phyloP scores from a whole-genome alignment of 1,140 invertebrate species.

The Luehdorfia chinensis region DNA sequence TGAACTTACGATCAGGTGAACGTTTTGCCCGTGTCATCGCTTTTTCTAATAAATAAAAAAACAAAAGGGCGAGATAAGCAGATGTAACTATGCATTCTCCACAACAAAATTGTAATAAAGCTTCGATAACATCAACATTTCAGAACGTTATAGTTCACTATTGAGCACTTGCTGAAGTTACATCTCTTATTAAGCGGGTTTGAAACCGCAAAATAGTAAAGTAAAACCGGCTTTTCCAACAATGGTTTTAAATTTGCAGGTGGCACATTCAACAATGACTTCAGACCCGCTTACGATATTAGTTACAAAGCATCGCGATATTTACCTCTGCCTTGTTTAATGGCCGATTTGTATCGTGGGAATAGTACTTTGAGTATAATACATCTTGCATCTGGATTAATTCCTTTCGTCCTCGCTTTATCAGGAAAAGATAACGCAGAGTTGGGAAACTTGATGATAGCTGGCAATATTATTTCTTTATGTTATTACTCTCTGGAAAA shows the following conservation, averaged over 20 bases:
- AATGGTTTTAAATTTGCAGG: constrained; percentile 32
- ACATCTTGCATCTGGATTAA: constrained; percentile 49
- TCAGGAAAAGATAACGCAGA: constrained; percentile 41
- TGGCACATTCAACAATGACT: constrained; percentile 46
- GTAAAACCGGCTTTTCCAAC: neutral
- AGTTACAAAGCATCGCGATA: constrained; percentile 47
- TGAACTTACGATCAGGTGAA: too few species aligned
- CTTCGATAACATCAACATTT: too few species aligned
- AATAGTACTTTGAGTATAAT: constrained; percentile 34
- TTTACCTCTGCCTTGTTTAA: constrained; percentile 56
- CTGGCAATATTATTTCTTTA: constrained; percentile 50
- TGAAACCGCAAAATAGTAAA: too few species aligned
- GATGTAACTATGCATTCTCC: too few species aligned
- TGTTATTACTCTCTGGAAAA: constrained; percentile 40
- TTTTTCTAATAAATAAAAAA: too few species aligned
- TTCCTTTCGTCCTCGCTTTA: constrained; percentile 49
- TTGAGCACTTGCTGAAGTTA: too few species aligned
- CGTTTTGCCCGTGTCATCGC: too few species aligned
- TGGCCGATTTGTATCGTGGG: constrained; percentile 47
- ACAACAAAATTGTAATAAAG: too few species aligned
- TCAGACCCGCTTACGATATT: constrained; percentile 41
- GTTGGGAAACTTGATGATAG: constrained; percentile 48
- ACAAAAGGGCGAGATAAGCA: too few species aligned
- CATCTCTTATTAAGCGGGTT: too few species aligned
- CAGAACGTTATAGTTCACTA: too few species aligned